Percentiles rank a stretch among this genome's conserved stretches.
Conservation (phyloP, 2,113 vertebrate genomes). For the Cairina moschata region DNA sequence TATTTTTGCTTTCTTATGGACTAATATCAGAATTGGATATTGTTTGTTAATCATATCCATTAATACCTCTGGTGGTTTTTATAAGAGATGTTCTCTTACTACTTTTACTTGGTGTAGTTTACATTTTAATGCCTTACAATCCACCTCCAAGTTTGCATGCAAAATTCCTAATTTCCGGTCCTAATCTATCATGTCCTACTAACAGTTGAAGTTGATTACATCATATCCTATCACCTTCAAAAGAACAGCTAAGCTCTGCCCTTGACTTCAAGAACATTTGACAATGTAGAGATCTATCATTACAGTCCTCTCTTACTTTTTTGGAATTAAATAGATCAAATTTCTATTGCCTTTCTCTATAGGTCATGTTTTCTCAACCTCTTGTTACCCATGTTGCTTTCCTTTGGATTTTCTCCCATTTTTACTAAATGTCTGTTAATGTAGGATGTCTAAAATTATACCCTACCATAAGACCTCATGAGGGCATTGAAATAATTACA, state of each 20-base stretch:
- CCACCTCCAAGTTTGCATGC: neutral
- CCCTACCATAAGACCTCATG: neutral
- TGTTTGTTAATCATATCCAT: neutral
- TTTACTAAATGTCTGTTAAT: constrained; percentile 24
- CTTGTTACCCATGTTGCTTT: neutral
- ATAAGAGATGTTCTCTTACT: neutral
- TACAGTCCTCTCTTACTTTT: neutral
- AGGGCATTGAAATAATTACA: neutral
- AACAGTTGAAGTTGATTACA: neutral
- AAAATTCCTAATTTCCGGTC: neutral
- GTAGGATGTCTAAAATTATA: constrained; percentile 24
- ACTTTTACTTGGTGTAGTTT: neutral
- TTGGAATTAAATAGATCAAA: neutral
- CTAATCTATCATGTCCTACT: neutral
- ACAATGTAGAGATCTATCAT: neutral
- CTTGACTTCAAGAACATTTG: neutral
- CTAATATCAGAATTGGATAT: neutral
- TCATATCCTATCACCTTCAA: neutral
- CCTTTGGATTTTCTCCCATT: neutral
- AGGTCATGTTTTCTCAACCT: constrained; percentile 14
- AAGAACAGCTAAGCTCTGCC: neutral
- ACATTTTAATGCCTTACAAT: neutral
- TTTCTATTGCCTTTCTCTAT: neutral
- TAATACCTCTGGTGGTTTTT: neutral
- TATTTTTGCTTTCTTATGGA: neutral